Base-by-base conservation (phyloP, 2,888 invertebrate genomes). In the Dolichopus griseipennis region DNA sequence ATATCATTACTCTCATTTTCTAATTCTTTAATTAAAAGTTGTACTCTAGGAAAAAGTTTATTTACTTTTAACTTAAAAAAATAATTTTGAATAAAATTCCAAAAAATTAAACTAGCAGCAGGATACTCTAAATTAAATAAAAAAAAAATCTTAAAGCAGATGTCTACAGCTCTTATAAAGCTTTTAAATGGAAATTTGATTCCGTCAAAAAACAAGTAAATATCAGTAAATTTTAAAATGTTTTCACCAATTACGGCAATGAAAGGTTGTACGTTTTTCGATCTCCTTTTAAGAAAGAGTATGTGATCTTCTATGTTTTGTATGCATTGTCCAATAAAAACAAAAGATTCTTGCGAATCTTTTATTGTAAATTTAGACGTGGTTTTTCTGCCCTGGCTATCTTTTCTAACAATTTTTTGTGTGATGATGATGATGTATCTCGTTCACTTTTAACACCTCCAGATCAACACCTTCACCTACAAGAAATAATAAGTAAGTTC, bases 361-460 rank as follows among this genome's bases (percentile, higher is more conserved):
- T 68, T 68, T 9, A 68, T 70, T 22, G 69, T 68, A 21, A 27
- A 69, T 20, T 68, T 66, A 18, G 65, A 66, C 9, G 52, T 65
- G 15, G 64, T 43, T n/a, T 65, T 68, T 64, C 65, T 66, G 34
- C 68, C 66, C 1, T 34, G 15, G 5, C 61, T 66, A n/a, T 64
- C 65, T 21, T 66, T 69, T 37, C 65, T 27, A 10, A 66, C 68
- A 61, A 65, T 61, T 64, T 64, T 68, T 20, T 61, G 64, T 18
- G 69, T 68, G n/a, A 68, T 68, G 9, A 62, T 22, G 69, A 64
- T 74, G 73, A 65, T 73, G 72, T 1, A 61, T 66, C 66, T 74
- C 72, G 2, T 74, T 72, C 18, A 69, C 22, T 64, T 67, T 67
- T 18, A 69, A 21, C 2, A 65, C 12, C 4, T 69, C 41, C 37